Evolutionary conservation across 2,113 vertebrate species (phyloP).

Genomic region (Ophthalmolycus amberensis): DNA sequence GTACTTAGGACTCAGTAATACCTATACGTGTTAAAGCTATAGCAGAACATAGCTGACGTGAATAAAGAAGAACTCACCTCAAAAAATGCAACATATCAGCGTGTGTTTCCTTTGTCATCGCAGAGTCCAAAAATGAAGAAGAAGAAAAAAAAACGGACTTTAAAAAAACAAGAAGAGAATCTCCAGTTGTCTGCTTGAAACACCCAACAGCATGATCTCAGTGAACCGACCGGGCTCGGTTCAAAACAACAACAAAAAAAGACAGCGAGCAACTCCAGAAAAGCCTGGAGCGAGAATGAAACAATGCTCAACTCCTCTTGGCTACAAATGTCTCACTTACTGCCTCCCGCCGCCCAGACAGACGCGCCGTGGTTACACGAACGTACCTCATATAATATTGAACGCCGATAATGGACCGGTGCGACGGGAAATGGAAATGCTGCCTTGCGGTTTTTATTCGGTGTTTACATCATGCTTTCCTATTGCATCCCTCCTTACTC

Average conservation of each 20-base stretch:
- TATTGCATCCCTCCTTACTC: slow-evolving; percentile 25
- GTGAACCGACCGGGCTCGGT: slow-evolving; percentile 23
- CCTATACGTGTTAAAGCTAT: neutral
- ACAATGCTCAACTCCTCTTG: slow-evolving; percentile 72
- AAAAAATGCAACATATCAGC: slow-evolving; percentile 57
- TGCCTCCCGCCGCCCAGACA: slow-evolving; percentile 39
- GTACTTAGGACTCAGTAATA: slow-evolving; percentile 1
- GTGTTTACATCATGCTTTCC: slow-evolving; percentile 72
- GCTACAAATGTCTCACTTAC: slow-evolving; percentile 35
- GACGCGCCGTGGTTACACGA: slow-evolving; percentile 33
- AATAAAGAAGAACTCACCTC: slow-evolving; percentile 76
- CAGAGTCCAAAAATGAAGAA: neutral
- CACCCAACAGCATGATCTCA: slow-evolving; percentile 22
- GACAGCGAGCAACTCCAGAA: slow-evolving; percentile 62
- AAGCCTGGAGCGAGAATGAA: slow-evolving; percentile 42
- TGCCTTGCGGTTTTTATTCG: slow-evolving; percentile 55
- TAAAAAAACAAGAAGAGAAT: neutral
- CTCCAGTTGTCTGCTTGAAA: slow-evolving; percentile 21
- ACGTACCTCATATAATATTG: slow-evolving; percentile 58
- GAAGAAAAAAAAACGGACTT: neutral
- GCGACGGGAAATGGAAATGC: slow-evolving; percentile 46
- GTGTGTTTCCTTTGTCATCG: slow-evolving; percentile 18
- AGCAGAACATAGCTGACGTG: neutral
- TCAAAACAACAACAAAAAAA: slow-evolving; percentile 1
- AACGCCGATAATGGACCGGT: slow-evolving; percentile 54